Evolutionary conservation across 2,797 vertebrate genomes (phyloP), one percentile per base, ranked within the genome.

Genomic region (Poeciliopsis infans): DNA sequence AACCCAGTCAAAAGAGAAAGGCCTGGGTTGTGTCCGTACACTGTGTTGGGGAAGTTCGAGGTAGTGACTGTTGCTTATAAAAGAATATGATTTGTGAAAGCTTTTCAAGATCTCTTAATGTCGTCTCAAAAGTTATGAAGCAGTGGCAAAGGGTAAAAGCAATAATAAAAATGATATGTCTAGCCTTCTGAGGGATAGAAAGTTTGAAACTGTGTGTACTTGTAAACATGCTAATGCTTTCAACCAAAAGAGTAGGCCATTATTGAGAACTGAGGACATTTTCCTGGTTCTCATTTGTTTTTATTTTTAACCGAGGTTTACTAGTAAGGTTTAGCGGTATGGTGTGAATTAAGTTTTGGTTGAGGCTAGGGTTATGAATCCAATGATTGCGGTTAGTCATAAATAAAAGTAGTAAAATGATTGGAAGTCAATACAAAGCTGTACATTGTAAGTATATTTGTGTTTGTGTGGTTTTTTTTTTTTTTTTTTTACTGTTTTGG

Each of bases 1-100:
- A 93, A 94, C 92, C 79, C 89, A 91, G 88, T 88, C 90, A 90
- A 55, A 92, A 83, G 77, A 83, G 87, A 61, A 88, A 79, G 70
- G 74, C 85, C 94, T 95, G 93, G 90, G 77, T 89, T 94, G 88
- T 88, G 87, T 95, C 91, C 89, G 41, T 7, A 15, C 59, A 74
- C 77, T 85, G 76, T 91, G 91, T 93, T 86, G 74, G 81, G 86
- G 85, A 92, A 91, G 86, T 83, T 83, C 70, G 87, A 70, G 73
- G 87, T 87, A 91, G 88, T 79, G 86, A 92, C 81, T 90, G 84
- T 77, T 83, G 85, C 76, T 87, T 72, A 51, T 72, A 76, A 78
- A 74, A n/a, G 45, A 78, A 78, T 84, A 76, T 76, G 86, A 92
- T 88, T 83, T 88, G 86, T 86, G 66, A 89, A 90, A 92, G 70